phyloP scores from a whole-genome alignment of 2,113 vertebrate species.

The Penelope pileata region DNA sequence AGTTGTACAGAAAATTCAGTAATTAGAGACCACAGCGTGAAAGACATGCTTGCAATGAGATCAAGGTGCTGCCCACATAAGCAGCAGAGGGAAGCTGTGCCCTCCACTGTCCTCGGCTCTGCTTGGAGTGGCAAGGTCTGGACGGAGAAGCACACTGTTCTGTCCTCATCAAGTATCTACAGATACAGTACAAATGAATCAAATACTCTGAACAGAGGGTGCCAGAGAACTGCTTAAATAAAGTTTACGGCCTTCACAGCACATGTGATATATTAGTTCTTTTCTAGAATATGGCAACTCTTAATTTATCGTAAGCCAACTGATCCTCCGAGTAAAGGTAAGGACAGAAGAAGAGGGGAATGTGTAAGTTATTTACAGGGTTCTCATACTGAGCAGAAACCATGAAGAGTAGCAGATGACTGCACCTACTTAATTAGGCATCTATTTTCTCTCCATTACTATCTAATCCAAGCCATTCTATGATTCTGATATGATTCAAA shows the following conservation, averaged over 20 bases:
- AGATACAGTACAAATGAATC: not conserved
- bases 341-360: rapidly evolving
- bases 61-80: not conserved
- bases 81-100: not conserved
- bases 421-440: not conserved
- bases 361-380: not conserved
- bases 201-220: not conserved
- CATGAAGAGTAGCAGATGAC: not conserved
- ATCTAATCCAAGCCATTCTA: not conserved
- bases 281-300: not conserved
- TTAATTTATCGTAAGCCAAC: not conserved
- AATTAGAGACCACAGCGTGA: not conserved
- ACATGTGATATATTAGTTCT: not conserved
- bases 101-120: not conserved
- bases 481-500: not conserved
- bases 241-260: not conserved
- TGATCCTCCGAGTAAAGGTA: not conserved
- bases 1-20: not conserved
- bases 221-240: not conserved
- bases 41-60: not conserved
- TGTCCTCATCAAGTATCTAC: rapidly evolving
- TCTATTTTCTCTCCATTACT: not conserved
- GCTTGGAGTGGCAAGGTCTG: rapidly evolving
- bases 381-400: not conserved
- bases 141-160: not conserved